Conservation (phyloP, 2,113 vertebrate genomes). For the Vulpes vulpes region DNA sequence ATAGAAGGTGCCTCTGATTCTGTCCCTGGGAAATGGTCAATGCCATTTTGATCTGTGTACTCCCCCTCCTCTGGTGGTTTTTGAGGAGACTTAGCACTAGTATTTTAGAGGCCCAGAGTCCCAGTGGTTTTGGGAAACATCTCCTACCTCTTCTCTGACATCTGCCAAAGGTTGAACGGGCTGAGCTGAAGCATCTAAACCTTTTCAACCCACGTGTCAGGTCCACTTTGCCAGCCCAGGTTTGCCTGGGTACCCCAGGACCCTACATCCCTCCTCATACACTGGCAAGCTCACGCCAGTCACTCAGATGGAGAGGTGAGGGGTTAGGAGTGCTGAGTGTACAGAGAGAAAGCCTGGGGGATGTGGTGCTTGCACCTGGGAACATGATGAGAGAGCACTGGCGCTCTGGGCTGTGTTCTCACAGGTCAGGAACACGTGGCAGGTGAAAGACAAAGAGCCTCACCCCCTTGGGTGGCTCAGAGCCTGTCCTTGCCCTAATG, state of each 20-base stretch:
- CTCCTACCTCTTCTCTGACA: neutral
- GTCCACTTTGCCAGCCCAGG: neutral
- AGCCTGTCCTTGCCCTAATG: conserved; percentile 3
- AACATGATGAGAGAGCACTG: neutral
- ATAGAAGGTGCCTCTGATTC: neutral
- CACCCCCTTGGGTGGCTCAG: neutral
- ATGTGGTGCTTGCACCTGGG: fast-evolving
- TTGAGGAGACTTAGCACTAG: neutral
- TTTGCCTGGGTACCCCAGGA: neutral
- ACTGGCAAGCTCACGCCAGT: fast-evolving
- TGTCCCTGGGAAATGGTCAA: neutral
- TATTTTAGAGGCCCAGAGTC: neutral
- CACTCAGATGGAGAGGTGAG: neutral
- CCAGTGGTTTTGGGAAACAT: neutral
- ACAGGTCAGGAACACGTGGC: neutral
- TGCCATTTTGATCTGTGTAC: neutral
- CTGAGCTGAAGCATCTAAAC: neutral
- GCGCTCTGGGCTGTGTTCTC: neutral
- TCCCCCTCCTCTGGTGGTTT: neutral
- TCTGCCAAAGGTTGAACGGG: neutral
- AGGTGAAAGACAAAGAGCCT: neutral
- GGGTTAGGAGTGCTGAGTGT: neutral
- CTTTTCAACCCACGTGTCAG: neutral
- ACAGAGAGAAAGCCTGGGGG: neutral
- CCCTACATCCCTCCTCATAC: neutral